Evolutionary conservation across 2,113 vertebrate species (phyloP), one percentile per base, ranked within the genome.

Genomic region (Cyanoderma ruficeps): DNA sequence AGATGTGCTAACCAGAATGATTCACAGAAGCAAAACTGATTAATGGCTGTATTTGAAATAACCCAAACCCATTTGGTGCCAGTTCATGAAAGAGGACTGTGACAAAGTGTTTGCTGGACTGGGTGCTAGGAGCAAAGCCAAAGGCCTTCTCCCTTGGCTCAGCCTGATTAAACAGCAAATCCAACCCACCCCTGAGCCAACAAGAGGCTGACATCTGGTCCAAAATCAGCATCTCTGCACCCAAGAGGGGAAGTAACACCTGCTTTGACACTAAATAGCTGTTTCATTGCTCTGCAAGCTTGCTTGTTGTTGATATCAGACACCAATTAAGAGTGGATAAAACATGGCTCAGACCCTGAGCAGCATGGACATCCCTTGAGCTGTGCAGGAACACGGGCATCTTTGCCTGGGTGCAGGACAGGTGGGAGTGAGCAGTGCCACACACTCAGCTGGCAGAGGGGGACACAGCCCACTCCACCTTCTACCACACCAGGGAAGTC

Each of bases 361-460:
- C 9, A 30, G 16, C n/a, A 31, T 3, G 24, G 79, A 10, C 46
- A 27, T 25, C 9, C 20, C 21, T 15, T 41, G 50, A 55, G 27
- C 53, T 78, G 31, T 4, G 1, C 16, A 53, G 44, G 28, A 52
- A 13, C 44, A 15, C 0, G 0, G 27, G 17, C n/a, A 11, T 15
- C 69, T 55, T n/a, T 50, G 46, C 27, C 39, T 64, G 1, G 2
- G 0, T 5, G 17, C 33, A 50, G 74, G 46, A n/a, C 13, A 25
- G 7, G 14, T 57, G 46, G 50, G 37, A 60, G 16, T 39, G 46
- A 24, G n/a, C 28, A 15, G 49, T 18, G 24, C 35, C 22, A 30
- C 12, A 17, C 0, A 1, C 46, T 63, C 42, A 42, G 70, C n/a
- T 41, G 63, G 2, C 0, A 1, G 44, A 31, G 21, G 47, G 57